A percentile compares a stretch with the other conserved stretches of the same genome.
phyloP scores from a whole-genome alignment of 2,888 invertebrate species.

The Apamea monoglypha region DNA sequence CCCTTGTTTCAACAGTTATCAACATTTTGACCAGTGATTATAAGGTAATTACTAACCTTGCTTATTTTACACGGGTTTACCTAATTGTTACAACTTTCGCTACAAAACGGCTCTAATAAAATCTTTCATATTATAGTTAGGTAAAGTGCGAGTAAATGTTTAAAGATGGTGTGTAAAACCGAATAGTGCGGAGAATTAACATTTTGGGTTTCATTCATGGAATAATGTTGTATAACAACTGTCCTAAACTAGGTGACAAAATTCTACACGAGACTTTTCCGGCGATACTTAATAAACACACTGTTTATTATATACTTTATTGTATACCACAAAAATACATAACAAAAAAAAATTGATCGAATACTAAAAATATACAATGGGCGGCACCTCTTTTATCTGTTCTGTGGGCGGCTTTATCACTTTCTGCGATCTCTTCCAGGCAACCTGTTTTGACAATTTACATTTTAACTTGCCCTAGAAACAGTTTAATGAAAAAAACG shows the following conservation, averaged over 20 bases:
- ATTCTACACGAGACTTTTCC: not conserved
- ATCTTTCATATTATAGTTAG: slow-evolving; percentile 56
- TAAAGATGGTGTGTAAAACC: slow-evolving; percentile 12
- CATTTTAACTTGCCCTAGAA: not conserved
- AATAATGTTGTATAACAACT: not conserved
- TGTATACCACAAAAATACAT: no score
- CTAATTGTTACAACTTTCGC: slow-evolving; percentile 69
- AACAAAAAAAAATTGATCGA: no score
- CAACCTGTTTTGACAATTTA: not conserved
- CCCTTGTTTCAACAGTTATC: slow-evolving; percentile 70
- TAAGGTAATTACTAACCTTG: slow-evolving; percentile 66
- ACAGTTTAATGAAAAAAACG: not conserved
- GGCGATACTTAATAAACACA: not conserved
- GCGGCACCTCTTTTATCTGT: no score
- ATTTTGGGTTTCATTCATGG: not conserved
- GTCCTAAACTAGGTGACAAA: not conserved
- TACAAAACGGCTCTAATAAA: slow-evolving; percentile 64
- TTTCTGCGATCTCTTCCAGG: no score
- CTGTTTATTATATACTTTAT: no score
- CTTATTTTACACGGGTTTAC: slow-evolving; percentile 65
- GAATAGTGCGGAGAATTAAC: slow-evolving; percentile 2
- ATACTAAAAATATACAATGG: no score
- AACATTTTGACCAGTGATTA: slow-evolving; percentile 71
- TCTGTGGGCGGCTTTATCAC: no score
- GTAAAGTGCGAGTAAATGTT: slow-evolving; percentile 41